Conservation (phyloP, 2,797 vertebrate species). For the Enteromius afrohamiltoni region DNA sequence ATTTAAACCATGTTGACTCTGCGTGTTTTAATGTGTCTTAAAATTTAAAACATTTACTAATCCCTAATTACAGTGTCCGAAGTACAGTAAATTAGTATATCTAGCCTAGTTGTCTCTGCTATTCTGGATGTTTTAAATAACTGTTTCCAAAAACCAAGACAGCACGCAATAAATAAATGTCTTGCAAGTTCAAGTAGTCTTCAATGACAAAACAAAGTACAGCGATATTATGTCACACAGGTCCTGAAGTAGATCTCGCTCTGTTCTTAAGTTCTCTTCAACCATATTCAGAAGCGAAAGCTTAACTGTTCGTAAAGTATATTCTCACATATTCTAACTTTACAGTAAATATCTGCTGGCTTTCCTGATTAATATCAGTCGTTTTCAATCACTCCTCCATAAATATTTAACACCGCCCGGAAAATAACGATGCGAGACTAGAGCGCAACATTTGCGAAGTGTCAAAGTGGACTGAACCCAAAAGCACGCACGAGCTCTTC, state of each 20-base stretch:
- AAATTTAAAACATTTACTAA: not conserved
- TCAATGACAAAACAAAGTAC: not conserved
- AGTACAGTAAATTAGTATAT: not conserved
- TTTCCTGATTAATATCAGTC: not conserved
- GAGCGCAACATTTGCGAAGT: constrained; percentile 32
- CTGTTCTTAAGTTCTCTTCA: constrained; percentile 16
- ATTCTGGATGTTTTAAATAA: not conserved
- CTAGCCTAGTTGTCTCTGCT: not conserved
- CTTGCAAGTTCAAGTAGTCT: not conserved
- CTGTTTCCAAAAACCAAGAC: not conserved
- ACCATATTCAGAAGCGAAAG: not conserved
- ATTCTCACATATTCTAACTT: not conserved
- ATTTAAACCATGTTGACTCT: not conserved
- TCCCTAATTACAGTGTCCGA: not conserved
- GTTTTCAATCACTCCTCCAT: not conserved
- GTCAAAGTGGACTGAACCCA: constrained; percentile 46
- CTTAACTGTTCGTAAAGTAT: not conserved
- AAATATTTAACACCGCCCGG: not conserved
- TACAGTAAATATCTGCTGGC: not conserved
- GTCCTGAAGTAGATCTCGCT: constrained; percentile 8
- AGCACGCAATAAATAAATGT: not conserved
- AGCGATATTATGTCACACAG: not conserved
- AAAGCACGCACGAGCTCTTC: constrained; percentile 27
- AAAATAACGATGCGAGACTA: constrained; percentile 5
- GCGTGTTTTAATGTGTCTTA: not conserved